Percentiles rank a stretch among this genome's conserved stretches.
Evolutionary conservation across 2,113 vertebrate genomes (phyloP).

Genomic region (Phalacrocorax aristotelis): DNA sequence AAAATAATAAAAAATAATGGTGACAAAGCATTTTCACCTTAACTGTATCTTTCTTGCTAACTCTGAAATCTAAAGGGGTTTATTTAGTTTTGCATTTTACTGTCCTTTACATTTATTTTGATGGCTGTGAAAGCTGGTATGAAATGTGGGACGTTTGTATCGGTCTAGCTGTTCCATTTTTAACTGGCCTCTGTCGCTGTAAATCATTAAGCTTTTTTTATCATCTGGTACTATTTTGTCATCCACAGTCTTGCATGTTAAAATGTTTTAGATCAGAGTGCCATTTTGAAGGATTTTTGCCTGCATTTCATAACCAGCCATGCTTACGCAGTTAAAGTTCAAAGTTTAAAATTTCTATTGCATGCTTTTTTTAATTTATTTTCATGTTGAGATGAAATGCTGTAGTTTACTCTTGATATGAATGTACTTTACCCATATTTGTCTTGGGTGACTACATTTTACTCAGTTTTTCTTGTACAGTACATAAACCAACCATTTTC

Average conservation of each 20-base stretch:
- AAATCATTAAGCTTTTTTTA: slow-evolving; percentile 71
- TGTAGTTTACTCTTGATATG: slow-evolving; percentile 85
- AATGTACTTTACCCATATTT: slow-evolving; percentile 92
- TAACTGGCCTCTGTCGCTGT: slow-evolving; percentile 76
- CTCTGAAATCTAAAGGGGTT: slow-evolving; percentile 74
- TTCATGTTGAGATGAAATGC: slow-evolving; percentile 79
- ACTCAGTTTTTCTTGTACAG: slow-evolving; percentile 92
- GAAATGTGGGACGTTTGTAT: slow-evolving; percentile 80
- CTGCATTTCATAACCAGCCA: slow-evolving; percentile 83
- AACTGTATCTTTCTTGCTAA: slow-evolving; percentile 75
- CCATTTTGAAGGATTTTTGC: slow-evolving; percentile 75
- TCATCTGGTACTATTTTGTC: slow-evolving; percentile 72
- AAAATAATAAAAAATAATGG: slow-evolving; percentile 4
- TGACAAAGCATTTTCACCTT: slow-evolving; percentile 64
- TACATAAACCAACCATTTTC: slow-evolving; percentile 98
- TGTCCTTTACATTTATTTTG: slow-evolving; percentile 80
- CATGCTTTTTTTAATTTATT: slow-evolving; percentile 79
- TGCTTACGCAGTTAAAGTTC: slow-evolving; percentile 79
- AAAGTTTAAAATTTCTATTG: slow-evolving; percentile 79
- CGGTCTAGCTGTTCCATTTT: slow-evolving; percentile 75
- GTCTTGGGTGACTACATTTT: slow-evolving; percentile 94
- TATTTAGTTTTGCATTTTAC: slow-evolving; percentile 76
- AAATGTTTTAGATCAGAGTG: slow-evolving; percentile 74
- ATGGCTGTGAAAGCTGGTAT: slow-evolving; percentile 84
- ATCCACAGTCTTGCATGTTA: slow-evolving; percentile 82